Evolutionary conservation across 2,113 vertebrate genomes (phyloP).

Genomic region (Platysternon megacephalum): DNA sequence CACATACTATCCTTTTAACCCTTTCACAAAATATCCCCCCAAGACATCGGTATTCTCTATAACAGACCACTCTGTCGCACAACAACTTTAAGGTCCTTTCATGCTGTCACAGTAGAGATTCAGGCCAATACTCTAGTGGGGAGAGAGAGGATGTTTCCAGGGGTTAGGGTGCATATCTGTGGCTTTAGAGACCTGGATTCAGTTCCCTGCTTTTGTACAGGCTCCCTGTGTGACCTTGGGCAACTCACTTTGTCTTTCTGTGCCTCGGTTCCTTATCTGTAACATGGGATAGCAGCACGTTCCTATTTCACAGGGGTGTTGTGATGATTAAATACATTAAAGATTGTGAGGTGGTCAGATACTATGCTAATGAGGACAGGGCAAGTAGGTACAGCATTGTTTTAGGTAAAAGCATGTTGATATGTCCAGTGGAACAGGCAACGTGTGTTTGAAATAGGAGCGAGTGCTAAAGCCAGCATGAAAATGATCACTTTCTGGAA

Average conservation of each 20-base stretch:
- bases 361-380: neutral
- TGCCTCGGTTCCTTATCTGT: neutral
- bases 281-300: neutral
- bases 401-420: neutral
- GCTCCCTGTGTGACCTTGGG: neutral
- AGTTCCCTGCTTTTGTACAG: neutral
- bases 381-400: neutral
- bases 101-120: neutral
- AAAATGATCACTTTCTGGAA: neutral
- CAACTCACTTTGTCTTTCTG: neutral
- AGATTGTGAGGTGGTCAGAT: too few relatives aligned
- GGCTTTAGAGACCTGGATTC: too few relatives aligned
- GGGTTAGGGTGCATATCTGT: too few relatives aligned
- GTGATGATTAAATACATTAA: neutral
- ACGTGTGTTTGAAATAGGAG: neutral
- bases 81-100: neutral
- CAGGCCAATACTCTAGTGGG: neutral
- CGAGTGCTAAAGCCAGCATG: neutral
- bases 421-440: neutral
- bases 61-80: constrained; percentile 40
- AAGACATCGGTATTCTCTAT: neutral
- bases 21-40: neutral
- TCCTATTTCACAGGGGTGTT: neutral
- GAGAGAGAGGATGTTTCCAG: too few relatives aligned
- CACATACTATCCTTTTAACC: neutral